A percentile compares a stretch with the other conserved stretches of the same genome.
phyloP scores from a whole-genome alignment of 2,888 invertebrate species.

The Synanthedon myopaeformis region DNA sequence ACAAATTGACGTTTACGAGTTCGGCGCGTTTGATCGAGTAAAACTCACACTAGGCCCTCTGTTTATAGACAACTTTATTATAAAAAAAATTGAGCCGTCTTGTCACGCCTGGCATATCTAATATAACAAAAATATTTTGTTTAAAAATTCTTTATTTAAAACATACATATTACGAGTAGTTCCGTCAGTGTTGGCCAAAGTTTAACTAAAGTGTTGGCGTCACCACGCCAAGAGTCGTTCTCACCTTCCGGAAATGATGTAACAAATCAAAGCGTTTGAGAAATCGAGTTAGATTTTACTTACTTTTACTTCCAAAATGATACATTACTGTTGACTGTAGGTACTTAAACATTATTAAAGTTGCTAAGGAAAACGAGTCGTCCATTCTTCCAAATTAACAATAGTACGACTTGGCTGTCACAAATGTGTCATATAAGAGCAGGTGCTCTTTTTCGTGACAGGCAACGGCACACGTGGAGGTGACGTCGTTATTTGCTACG shows the following conservation, averaged over 20 bases:
- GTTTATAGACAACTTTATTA: too few relatives aligned
- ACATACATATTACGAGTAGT: too few relatives aligned
- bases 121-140: too few relatives aligned
- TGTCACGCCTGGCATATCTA: too few relatives aligned
- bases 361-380: conserved; percentile 12
- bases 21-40: too few relatives aligned
- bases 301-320: conserved; percentile 8
- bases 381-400: conserved; percentile 27
- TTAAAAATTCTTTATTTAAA: too few relatives aligned
- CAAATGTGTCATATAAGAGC: conserved; percentile 43
- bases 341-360: conserved; percentile 11
- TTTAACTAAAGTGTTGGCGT: too few relatives aligned
- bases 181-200: too few relatives aligned
- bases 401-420: conserved; percentile 37
- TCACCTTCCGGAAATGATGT: not conserved
- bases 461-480: conserved; percentile 37
- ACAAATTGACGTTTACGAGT: too few relatives aligned
- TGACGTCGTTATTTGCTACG: conserved; percentile 51
- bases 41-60: too few relatives aligned
- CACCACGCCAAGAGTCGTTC: too few relatives aligned
- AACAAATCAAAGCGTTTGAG: not conserved
- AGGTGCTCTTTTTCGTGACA: conserved; percentile 43
- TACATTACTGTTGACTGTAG: conserved; percentile 5
- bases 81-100: too few relatives aligned
- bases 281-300: conserved; percentile 6